phyloP scores from a whole-genome alignment of 2,797 vertebrate genomes.

The Sorex maritimensis region DNA sequence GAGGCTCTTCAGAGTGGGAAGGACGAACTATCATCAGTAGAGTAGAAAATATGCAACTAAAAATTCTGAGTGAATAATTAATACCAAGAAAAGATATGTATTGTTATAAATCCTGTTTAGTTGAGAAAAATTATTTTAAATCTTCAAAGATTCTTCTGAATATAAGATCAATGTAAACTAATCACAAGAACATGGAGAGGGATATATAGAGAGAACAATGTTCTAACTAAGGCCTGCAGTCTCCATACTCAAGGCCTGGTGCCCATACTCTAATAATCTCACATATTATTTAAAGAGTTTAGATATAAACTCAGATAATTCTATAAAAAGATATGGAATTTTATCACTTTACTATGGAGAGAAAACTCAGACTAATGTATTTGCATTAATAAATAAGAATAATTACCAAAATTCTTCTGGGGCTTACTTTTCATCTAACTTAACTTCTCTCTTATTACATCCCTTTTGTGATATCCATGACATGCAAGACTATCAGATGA shows the following conservation, averaged over 20 bases:
- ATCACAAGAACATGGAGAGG: background rate
- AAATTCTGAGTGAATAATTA: background rate
- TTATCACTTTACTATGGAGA: slow-evolving; percentile 11
- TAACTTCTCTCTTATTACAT: background rate
- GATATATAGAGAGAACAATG: background rate
- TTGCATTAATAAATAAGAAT: background rate
- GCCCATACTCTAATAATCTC: background rate
- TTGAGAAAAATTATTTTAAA: background rate
- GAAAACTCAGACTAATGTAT: background rate
- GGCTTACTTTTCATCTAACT: background rate
- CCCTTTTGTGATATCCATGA: background rate
- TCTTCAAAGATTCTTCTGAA: background rate
- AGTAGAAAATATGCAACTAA: background rate
- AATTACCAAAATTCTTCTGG: background rate
- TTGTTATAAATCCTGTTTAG: background rate
- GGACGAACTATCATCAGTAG: background rate
- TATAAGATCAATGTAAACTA: background rate
- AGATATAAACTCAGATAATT: background rate
- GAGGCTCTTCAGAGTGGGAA: too few species aligned
- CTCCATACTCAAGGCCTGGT: background rate
- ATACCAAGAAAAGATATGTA: background rate
- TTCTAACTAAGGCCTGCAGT: background rate
- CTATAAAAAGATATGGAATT: background rate
- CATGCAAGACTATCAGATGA: background rate
- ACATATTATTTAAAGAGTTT: background rate